phyloP scores from a whole-genome alignment of 2,113 vertebrate genomes.

The Rhizomys pruinosus region DNA sequence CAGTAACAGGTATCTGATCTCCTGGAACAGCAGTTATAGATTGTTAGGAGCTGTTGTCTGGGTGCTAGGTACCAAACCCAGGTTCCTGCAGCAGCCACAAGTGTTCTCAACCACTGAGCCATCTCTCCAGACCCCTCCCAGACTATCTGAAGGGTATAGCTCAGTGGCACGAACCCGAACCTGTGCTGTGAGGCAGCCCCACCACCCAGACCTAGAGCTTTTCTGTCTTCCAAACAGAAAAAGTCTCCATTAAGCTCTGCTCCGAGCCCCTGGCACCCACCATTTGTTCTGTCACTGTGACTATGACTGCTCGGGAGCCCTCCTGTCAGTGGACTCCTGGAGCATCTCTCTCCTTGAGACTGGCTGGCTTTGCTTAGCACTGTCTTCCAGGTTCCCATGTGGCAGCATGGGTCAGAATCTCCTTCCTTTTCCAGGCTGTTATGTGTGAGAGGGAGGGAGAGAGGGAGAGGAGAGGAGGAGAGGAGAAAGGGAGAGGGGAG shows the following conservation, averaged over 20 bases:
- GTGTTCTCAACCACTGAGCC: too few species aligned
- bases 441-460: too few species aligned
- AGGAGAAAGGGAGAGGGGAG: too few species aligned
- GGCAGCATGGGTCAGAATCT: background rate
- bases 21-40: too few species aligned
- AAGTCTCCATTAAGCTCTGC: background rate
- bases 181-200: background rate
- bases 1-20: too few species aligned
- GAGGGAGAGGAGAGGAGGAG: too few species aligned
- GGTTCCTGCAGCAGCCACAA: too few species aligned
- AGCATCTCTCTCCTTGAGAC: background rate
- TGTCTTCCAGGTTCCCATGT: background rate
- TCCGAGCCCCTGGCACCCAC: background rate
- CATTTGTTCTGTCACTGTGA: background rate
- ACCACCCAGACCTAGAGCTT: background rate
- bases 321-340: background rate
- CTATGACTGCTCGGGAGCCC: background rate
- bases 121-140: background rate
- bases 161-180: background rate
- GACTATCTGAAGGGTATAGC: background rate
- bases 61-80: too few species aligned
- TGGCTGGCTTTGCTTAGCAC: background rate
- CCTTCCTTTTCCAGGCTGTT: background rate
- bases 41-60: too few species aligned
- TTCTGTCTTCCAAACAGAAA: background rate